phyloP scores from a whole-genome alignment of 2,113 vertebrate species.

The Sapayoa aenigma region DNA sequence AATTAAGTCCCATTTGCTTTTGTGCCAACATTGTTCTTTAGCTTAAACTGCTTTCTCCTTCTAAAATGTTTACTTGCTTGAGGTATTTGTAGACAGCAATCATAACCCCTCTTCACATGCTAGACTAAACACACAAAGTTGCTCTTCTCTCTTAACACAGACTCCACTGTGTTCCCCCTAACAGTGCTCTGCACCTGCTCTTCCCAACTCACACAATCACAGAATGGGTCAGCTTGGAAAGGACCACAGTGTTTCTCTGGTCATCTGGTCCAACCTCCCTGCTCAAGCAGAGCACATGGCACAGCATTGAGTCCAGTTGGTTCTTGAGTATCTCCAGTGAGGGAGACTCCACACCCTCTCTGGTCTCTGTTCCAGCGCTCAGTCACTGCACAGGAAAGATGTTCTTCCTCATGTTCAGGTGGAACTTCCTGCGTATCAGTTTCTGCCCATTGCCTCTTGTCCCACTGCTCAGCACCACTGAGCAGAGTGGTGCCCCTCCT shows the following conservation, averaged over 20 bases:
- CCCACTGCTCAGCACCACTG: background rate
- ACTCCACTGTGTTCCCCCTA: background rate
- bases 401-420: background rate
- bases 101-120: background rate
- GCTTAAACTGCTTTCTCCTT: background rate
- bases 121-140: constrained; percentile 7
- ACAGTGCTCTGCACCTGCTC: background rate
- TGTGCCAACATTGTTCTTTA: background rate
- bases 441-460: background rate
- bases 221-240: background rate
- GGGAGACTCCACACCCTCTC: background rate
- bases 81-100: background rate
- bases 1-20: background rate
- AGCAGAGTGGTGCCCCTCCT: background rate
- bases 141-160: background rate
- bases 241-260: background rate
- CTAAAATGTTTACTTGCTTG: background rate
- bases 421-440: background rate
- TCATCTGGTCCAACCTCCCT: background rate
- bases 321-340: background rate
- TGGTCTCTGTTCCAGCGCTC: background rate
- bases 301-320: background rate
- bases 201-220: background rate
- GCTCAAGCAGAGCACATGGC: background rate
- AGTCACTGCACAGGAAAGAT: background rate